phyloP scores from a whole-genome alignment of 2,113 vertebrate genomes.

The Melanocharis versteri region DNA sequence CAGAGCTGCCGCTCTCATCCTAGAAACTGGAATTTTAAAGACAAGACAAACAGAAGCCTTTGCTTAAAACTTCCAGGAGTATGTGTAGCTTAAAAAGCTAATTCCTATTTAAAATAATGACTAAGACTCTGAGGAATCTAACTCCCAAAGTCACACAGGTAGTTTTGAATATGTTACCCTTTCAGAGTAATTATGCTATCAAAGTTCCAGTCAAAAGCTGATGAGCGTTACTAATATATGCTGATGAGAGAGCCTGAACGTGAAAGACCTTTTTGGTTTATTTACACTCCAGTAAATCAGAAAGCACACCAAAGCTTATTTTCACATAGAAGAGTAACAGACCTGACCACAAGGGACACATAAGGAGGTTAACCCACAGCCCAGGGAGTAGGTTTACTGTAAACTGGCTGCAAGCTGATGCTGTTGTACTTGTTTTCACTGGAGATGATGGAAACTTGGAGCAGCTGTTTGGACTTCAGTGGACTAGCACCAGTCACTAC shows the following conservation, averaged over 20 bases:
- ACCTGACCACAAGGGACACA: not conserved
- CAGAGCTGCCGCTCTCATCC: not conserved
- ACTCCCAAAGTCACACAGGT: slow-evolving; percentile 49
- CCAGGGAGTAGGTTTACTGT: not conserved
- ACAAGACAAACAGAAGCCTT: not conserved
- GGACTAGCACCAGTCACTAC: not conserved
- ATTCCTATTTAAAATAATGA: slow-evolving; percentile 38
- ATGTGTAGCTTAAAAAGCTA: not conserved
- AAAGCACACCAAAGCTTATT: slow-evolving; percentile 5
- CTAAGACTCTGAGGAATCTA: slow-evolving; percentile 49
- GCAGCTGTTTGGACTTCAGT: not conserved
- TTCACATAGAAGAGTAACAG: not conserved
- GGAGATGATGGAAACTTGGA: not conserved
- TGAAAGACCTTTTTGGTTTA: slow-evolving; percentile 7
- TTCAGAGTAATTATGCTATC: slow-evolving; percentile 58
- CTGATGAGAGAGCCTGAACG: not conserved
- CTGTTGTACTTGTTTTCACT: not conserved
- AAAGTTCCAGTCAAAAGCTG: slow-evolving; percentile 39
- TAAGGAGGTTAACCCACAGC: not conserved
- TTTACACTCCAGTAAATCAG: slow-evolving; percentile 22
- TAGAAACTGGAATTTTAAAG: not conserved
- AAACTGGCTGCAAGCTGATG: not conserved
- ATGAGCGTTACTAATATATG: slow-evolving; percentile 56
- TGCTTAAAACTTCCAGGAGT: slow-evolving; percentile 6
- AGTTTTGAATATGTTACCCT: slow-evolving; percentile 49